Conservation (phyloP, 92 coral and sea anemone species). For the Parazoanthus darwini region DNA sequence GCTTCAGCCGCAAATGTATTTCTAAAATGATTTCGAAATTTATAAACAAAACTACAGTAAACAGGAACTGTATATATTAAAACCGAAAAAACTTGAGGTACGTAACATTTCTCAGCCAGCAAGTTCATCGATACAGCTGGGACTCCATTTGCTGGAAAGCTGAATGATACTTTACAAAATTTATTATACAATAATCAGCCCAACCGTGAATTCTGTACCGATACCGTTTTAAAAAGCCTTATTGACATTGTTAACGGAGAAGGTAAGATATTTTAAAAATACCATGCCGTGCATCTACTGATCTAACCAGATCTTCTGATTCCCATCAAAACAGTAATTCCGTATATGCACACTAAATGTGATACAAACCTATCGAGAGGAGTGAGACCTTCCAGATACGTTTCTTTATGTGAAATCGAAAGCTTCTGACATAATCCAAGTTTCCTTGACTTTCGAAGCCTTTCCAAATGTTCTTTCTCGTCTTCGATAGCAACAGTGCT, state of each 20-base stretch:
- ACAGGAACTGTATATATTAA: neutral
- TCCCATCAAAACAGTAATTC: neutral
- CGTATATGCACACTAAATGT: no score
- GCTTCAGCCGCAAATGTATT: neutral
- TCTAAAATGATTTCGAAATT: neutral
- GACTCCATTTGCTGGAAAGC: neutral
- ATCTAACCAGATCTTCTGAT: neutral
- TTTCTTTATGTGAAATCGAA: slow-evolving; percentile 55
- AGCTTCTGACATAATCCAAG: slow-evolving; percentile 71
- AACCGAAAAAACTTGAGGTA: neutral
- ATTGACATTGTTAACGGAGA: neutral
- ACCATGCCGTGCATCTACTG: neutral
- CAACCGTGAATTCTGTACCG: neutral
- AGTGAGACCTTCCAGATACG: slow-evolving; percentile 68
- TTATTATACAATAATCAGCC: neutral
- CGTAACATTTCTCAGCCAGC: neutral
- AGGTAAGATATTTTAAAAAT: no score
- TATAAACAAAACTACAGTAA: neutral
- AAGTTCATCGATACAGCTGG: neutral
- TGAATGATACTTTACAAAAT: no score
- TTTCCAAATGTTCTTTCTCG: slow-evolving; percentile 43
- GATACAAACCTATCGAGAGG: slow-evolving; percentile 65
- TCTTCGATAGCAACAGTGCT: slow-evolving; percentile 16
- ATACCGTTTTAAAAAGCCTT: neutral
- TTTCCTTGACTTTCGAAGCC: slow-evolving; percentile 73